Conservation (phyloP, 2,888 invertebrate genomes). For the Chalcosyrphus nemorum region DNA sequence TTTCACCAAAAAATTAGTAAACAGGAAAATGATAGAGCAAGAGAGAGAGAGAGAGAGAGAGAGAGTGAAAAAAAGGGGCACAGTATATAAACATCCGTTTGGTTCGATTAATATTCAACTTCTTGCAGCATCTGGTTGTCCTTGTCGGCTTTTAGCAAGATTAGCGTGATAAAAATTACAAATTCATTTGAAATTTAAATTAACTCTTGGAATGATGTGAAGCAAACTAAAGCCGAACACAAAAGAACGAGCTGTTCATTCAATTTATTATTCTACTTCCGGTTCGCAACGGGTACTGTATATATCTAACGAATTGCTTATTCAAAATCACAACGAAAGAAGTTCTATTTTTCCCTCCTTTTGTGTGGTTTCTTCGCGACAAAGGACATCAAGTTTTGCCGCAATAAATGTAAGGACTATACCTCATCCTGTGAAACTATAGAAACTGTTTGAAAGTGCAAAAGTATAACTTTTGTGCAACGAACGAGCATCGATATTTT, state of each 20-base stretch:
- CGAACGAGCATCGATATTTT: neutral
- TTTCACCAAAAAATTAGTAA: neutral
- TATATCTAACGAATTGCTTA: constrained; percentile 16
- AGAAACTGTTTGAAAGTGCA: constrained; percentile 19
- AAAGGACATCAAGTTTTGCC: constrained; percentile 16
- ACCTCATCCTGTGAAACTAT: neutral
- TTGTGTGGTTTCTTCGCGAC: neutral
- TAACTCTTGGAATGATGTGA: neutral
- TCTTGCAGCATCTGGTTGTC: neutral
- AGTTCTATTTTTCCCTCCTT: neutral
- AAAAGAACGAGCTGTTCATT: neutral
- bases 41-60: too few species aligned
- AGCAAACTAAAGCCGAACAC: neutral
- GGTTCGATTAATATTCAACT: constrained; percentile 10
- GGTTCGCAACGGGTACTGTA: constrained; percentile 2
- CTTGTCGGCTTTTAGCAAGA: constrained; percentile 13
- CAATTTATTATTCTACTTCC: constrained; percentile 30
- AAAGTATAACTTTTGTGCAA: constrained; percentile 5
- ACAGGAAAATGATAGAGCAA: neutral
- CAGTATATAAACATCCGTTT: neutral
- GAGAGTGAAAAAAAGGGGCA: neutral
- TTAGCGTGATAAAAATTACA: constrained; percentile 1
- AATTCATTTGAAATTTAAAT: constrained; percentile 44
- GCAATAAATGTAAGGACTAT: neutral
- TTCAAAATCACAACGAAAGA: neutral